These are phyloP conservation scores for Emydoidea blandingii DNA, from an alignment of 2,797 vertebrate genomes.

Conservation along the genomic window DNA sequence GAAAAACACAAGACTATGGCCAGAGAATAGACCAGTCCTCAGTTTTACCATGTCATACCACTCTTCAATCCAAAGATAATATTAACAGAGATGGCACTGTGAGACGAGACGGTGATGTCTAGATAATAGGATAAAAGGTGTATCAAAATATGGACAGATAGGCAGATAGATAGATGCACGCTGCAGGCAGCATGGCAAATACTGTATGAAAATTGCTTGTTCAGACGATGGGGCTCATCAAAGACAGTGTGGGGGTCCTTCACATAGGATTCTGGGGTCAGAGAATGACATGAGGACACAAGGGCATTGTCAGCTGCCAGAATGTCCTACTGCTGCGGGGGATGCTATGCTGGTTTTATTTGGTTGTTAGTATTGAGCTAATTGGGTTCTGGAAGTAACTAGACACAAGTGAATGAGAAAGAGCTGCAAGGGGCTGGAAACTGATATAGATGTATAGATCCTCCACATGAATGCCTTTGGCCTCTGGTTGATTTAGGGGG, in stretches of 20 bases:
- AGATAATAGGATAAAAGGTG: too few relatives aligned
- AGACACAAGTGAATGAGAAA: background rate
- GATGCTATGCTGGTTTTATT: background rate
- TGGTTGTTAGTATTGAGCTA: background rate
- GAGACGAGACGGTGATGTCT: too few relatives aligned
- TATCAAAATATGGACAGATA: too few relatives aligned
- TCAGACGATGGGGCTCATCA: background rate
- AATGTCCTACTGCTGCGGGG: background rate
- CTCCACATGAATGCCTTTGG: background rate
- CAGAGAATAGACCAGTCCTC: background rate
- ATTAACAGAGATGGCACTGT: background rate
- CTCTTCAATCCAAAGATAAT: background rate
- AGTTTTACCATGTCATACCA: background rate
- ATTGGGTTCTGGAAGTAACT: background rate
- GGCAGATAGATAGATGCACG: background rate
- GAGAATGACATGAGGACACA: fast-evolving
- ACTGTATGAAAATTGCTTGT: background rate
- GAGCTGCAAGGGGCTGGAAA: background rate
- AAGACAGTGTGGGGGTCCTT: background rate
- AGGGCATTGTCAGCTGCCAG: background rate
- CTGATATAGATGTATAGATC: background rate
- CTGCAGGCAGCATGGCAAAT: background rate
- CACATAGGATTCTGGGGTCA: too few relatives aligned
- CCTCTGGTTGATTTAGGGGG: background rate
- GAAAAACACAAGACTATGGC: background rate